Evolutionary conservation across 2,888 invertebrate species (phyloP), one percentile per base, ranked within the genome.

Genomic region (Malachius bipustulatus): DNA sequence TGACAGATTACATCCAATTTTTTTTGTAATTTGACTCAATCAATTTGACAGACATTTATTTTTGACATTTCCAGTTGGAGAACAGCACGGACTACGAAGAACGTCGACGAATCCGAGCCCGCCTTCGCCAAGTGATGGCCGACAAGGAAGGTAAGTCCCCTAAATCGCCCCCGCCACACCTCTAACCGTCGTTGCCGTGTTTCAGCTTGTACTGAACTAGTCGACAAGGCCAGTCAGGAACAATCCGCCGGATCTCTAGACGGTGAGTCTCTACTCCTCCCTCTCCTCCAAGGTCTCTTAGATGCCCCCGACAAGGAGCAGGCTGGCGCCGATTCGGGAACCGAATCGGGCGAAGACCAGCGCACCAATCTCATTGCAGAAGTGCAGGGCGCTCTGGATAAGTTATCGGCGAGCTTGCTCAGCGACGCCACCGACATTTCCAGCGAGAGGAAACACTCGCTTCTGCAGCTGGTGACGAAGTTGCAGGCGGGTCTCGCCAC

Each of bases 81-180:
- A 75, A 78, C 65, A 78, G 83, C 62, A 77, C 75, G 48, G 83
- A 83, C 62, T 87, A 85, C 82, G 88, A 88, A 63, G 83, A 83
- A 63, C 75, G 87, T 55, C 78, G 84, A 55, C 73, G 75, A 51
- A 76, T 89, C 58, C 72, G 88, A 61, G 77, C 78, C 53, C 75
- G 85, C 64, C 71, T 89, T 55, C 77, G 82, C 53, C 73, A 79
- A 62, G 75, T 89, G 58, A 81, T 87, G 77, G 84, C 85, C 54
- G 82, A 82, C 68, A 79, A 82, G 63, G 82, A 82, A 79, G 85
- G 88, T 88, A 69, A 58, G 54, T 41, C 14, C 14, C n/a, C n/a
- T n/a, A 14, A 28, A 8, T 11, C 11, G n/a, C 29, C 4, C n/a
- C 4, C 11, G 29, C 8, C 8, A 9, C 4, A 28, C 4, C 29